These are phyloP conservation scores for Leptopterna dolabrata DNA, from an alignment of 2,888 invertebrate species.

Conservation along the genomic window DNA sequence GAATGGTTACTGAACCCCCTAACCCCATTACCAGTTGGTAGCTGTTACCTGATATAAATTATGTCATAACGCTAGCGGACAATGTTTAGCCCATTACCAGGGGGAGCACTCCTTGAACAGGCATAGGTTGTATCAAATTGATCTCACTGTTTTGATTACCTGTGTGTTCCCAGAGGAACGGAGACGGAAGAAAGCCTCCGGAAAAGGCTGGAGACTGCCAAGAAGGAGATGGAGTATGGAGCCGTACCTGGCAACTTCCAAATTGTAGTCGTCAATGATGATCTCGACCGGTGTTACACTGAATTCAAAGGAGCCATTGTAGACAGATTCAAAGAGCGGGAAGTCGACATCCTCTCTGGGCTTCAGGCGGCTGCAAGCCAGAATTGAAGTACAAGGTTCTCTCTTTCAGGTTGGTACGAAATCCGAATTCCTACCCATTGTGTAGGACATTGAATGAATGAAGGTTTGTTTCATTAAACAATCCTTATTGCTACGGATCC, in stretches of 20 bases:
- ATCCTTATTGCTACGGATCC: too few species aligned
- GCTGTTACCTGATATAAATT: too few species aligned
- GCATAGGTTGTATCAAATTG: too few species aligned
- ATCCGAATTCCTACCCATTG: neutral
- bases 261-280: conserved; percentile 83
- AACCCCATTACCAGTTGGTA: too few species aligned
- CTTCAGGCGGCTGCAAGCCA: neutral
- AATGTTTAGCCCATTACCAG: too few species aligned
- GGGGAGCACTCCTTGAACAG: too few species aligned
- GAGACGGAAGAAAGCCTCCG: conserved; percentile 89
- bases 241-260: conserved; percentile 82
- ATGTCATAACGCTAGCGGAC: too few species aligned
- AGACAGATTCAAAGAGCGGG: conserved; percentile 70
- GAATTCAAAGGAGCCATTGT: conserved; percentile 78
- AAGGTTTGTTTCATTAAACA: neutral
- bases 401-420: neutral
- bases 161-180: conserved; percentile 70
- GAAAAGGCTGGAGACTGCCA: conserved; percentile 81
- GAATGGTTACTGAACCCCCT: too few species aligned
- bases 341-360: conserved; percentile 37
- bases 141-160: too few species aligned
- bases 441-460: neutral
- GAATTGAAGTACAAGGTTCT: neutral
- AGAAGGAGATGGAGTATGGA: conserved; percentile 77
- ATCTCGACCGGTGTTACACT: conserved; percentile 82